These are phyloP conservation scores for Therioaphis trifolii DNA, from an alignment of 2,888 invertebrate genomes.

Conservation along the genomic window DNA sequence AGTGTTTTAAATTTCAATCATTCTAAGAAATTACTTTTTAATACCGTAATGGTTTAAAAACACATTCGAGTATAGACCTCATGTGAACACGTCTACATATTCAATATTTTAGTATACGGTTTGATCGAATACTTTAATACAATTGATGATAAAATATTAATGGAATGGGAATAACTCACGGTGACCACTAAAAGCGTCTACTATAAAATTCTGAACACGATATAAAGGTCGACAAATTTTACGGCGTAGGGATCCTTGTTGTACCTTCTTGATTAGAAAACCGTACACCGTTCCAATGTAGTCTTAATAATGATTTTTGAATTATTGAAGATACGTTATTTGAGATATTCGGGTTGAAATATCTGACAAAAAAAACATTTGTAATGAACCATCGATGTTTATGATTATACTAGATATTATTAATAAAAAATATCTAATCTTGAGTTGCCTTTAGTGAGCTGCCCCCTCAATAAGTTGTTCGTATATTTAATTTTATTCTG, in stretches of 20 bases:
- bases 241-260: slow-evolving; percentile 2
- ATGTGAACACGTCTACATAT: background rate
- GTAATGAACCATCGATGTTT: too few species aligned
- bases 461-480: too few species aligned
- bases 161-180: background rate
- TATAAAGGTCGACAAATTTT: slow-evolving; percentile 47
- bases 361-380: background rate
- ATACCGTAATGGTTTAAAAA: slow-evolving; percentile 16
- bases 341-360: background rate
- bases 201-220: slow-evolving; percentile 42
- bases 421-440: too few species aligned
- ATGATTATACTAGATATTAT: too few species aligned
- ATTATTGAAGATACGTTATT: background rate
- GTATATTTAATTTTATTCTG: too few species aligned
- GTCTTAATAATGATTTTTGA: slow-evolving; percentile 28
- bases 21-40: slow-evolving; percentile 28
- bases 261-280: slow-evolving; percentile 32
- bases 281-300: background rate
- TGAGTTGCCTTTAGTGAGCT: too few species aligned
- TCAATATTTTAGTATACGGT: slow-evolving; percentile 29
- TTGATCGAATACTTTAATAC: slow-evolving; percentile 34
- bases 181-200: slow-evolving; percentile 4
- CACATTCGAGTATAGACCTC: too few species aligned
- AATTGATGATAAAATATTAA: slow-evolving; percentile 44
- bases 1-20: slow-evolving; percentile 18